Percentiles rank a stretch among this genome's conserved stretches.
phyloP scores from a whole-genome alignment of 2,888 invertebrate genomes.

The Noctua comes region DNA sequence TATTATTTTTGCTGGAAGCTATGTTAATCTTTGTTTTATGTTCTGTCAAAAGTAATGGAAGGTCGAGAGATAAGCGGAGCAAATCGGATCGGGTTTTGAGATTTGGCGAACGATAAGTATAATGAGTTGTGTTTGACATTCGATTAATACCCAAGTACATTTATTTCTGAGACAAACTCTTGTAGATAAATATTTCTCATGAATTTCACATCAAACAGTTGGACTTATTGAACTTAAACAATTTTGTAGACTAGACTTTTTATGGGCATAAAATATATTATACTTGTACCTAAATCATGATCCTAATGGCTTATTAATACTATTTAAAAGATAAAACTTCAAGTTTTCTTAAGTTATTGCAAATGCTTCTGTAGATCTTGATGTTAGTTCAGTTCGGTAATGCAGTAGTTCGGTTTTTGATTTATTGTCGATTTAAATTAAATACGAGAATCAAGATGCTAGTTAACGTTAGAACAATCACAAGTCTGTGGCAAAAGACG shows the following conservation, averaged over 20 bases:
- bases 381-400: background rate
- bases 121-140: conserved; percentile 45
- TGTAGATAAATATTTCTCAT: conserved; percentile 4
- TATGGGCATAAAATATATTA: conserved; percentile 3
- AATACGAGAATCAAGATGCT: background rate
- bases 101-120: conserved; percentile 16
- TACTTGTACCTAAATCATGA: conserved; percentile 3
- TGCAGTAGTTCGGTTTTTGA: background rate
- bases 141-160: conserved; percentile 29
- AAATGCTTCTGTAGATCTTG: background rate
- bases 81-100: conserved; percentile 40
- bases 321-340: conserved; percentile 8
- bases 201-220: conserved; percentile 9
- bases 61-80: conserved; percentile 24
- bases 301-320: conserved; percentile 6
- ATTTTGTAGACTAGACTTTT: background rate
- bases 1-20: conserved; percentile 11
- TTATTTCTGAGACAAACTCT: conserved; percentile 6
- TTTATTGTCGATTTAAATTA: background rate
- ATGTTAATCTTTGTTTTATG: conserved; percentile 45
- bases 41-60: conserved; percentile 39
- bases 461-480: background rate
- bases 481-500: background rate
- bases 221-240: background rate
- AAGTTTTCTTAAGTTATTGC: background rate